A percentile compares a stretch with the other conserved stretches of the same genome.
These are phyloP conservation scores for Cichladusa arquata DNA, from an alignment of 2,113 vertebrate genomes.

Conservation along the genomic window DNA sequence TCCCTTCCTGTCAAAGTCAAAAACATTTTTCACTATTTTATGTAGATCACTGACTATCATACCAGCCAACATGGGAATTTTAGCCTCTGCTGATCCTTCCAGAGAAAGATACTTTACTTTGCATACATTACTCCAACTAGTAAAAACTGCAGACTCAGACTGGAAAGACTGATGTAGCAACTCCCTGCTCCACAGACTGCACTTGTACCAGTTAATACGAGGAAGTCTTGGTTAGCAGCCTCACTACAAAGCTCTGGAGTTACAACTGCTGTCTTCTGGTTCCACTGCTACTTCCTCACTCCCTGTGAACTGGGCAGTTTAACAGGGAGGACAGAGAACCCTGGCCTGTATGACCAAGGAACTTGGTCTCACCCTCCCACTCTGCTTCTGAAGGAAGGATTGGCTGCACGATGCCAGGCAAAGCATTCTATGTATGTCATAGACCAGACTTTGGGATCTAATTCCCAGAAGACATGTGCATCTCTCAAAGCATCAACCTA, in stretches of 20 bases:
- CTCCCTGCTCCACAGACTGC: background rate
- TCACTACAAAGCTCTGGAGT: background rate
- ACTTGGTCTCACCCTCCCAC: background rate
- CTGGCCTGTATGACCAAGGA: background rate
- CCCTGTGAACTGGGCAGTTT: background rate
- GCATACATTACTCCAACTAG: background rate
- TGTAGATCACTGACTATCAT: background rate
- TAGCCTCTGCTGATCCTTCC: background rate
- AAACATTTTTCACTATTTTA: background rate
- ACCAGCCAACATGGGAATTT: background rate
- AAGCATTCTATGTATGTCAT: rapidly evolving
- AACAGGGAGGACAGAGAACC: background rate
- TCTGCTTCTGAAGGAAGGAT: background rate
- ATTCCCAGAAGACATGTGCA: background rate
- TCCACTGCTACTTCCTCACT: background rate
- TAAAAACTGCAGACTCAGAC: background rate
- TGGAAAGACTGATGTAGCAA: background rate
- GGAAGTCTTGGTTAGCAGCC: background rate
- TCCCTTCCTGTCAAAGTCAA: background rate
- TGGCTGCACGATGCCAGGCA: background rate
- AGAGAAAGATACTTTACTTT: background rate
- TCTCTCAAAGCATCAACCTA: background rate
- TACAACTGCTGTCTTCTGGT: rapidly evolving
- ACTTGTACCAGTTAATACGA: rapidly evolving
- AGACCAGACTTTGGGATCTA: background rate